phyloP scores from a whole-genome alignment of 2,888 invertebrate species.

The Rotaria socialis region DNA sequence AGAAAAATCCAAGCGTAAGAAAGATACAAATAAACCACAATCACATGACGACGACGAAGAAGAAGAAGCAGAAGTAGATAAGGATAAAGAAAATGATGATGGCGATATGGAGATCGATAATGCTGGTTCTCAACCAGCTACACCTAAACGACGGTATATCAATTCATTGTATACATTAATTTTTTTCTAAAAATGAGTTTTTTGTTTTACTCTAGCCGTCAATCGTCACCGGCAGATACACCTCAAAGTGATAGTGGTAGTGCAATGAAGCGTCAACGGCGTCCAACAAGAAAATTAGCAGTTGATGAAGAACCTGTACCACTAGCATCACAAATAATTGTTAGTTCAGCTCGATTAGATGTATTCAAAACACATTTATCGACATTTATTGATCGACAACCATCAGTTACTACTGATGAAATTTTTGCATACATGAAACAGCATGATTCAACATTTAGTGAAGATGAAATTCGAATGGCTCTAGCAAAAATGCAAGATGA shows the following conservation, averaged over 20 bases:
- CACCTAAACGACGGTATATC: slow-evolving; percentile 17
- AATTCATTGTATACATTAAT: neutral
- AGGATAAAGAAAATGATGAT: neutral
- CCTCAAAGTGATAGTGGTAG: neutral
- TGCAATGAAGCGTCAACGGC: neutral
- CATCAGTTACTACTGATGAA: slow-evolving; percentile 34
- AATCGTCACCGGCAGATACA: neutral
- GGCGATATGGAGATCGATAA: neutral
- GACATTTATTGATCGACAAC: slow-evolving; percentile 39
- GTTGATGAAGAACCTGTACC: neutral
- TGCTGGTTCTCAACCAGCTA: neutral
- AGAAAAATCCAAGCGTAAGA: slow-evolving; percentile 41
- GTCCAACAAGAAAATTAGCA: neutral
- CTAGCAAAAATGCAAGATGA: slow-evolving; percentile 46
- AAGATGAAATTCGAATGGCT: slow-evolving; percentile 40
- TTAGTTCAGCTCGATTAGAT: neutral
- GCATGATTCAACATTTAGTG: slow-evolving; percentile 36
- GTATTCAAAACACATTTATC: slow-evolving; percentile 32
- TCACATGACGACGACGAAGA: slow-evolving; percentile 37
- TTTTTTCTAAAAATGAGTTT: neutral
- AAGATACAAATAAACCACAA: neutral
- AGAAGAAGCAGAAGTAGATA: neutral
- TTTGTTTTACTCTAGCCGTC: neutral
- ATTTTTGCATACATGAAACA: slow-evolving; percentile 39
- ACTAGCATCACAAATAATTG: neutral